phyloP scores from a whole-genome alignment of 1,140 invertebrate genomes.

The Chironomus striatipennis region DNA sequence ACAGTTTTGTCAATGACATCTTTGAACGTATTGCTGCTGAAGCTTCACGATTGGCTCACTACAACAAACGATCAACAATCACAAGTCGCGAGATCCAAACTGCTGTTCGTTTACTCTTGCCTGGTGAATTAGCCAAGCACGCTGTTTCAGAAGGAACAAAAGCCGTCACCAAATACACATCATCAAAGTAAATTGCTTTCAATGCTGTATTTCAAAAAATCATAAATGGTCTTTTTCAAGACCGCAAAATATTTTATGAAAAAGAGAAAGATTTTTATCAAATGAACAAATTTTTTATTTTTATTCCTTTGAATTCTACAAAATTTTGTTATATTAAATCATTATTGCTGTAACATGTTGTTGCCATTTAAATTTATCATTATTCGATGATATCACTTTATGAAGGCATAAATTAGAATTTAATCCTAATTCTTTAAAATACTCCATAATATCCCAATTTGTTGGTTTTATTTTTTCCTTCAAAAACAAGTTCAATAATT shows the following conservation, averaged over 20 bases:
- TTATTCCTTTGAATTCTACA: too few species aligned
- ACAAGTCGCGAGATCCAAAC: slow-evolving; percentile 48
- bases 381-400: too few species aligned
- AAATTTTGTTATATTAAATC: too few species aligned
- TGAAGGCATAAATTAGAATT: too few species aligned
- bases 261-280: not conserved
- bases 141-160: slow-evolving; percentile 50
- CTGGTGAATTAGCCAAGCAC: slow-evolving; percentile 51
- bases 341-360: too few species aligned
- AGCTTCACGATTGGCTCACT: slow-evolving; percentile 57
- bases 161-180: slow-evolving; percentile 50
- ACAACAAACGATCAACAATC: slow-evolving; percentile 58
- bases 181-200: slow-evolving; percentile 41
- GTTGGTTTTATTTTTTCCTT: too few species aligned
- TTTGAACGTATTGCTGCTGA: slow-evolving; percentile 62
- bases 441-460: too few species aligned
- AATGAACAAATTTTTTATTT: too few species aligned
- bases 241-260: not conserved
- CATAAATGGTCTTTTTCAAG: not conserved
- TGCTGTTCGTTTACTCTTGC: slow-evolving; percentile 46
- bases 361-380: too few species aligned
- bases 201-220: not conserved
- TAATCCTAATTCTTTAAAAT: too few species aligned
- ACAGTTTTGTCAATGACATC: slow-evolving; percentile 42
- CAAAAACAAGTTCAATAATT: too few species aligned